Percentiles rank a stretch among this genome's conserved stretches.
Evolutionary conservation across 2,113 vertebrate genomes (phyloP).

Genomic region (Numenius arquata): DNA sequence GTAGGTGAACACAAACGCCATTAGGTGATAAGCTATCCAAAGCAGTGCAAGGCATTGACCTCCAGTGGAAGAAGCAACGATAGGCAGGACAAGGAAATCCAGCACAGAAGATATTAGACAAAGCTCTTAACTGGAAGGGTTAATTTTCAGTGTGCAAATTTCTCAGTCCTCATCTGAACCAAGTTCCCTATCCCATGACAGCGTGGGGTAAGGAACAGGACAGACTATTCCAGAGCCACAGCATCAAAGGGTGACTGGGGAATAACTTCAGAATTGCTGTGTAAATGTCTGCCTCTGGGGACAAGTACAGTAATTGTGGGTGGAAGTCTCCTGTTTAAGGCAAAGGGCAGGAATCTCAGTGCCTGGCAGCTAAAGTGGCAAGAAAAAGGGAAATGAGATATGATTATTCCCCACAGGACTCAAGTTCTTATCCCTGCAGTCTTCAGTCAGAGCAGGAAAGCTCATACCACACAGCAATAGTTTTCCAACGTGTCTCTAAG

Average conservation of each 20-base stretch:
- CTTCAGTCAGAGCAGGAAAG: slow-evolving; percentile 1
- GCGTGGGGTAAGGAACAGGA: background rate
- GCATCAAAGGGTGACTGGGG: background rate
- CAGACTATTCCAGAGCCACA: background rate
- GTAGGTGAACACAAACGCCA: background rate
- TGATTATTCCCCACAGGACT: slow-evolving; percentile 3
- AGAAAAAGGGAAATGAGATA: background rate
- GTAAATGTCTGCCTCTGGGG: background rate
- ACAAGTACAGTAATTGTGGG: background rate
- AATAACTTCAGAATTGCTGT: background rate
- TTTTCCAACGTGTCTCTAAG: slow-evolving; percentile 1
- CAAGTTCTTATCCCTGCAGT: background rate
- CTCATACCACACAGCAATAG: background rate
- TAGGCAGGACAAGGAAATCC: background rate
- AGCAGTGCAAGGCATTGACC: slow-evolving; percentile 4
- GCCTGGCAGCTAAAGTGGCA: background rate
- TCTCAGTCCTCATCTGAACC: background rate
- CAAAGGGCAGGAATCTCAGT: background rate
- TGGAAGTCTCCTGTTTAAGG: background rate
- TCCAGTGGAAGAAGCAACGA: background rate
- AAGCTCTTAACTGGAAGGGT: background rate
- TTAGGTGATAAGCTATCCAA: slow-evolving; percentile 1
- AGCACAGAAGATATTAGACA: background rate
- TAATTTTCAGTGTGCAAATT: background rate
- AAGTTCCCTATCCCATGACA: background rate